Evolutionary conservation across 37 sponge, comb jelly and placozoan species (phyloP).

Genomic region (Cladorhizidae sp.): DNA sequence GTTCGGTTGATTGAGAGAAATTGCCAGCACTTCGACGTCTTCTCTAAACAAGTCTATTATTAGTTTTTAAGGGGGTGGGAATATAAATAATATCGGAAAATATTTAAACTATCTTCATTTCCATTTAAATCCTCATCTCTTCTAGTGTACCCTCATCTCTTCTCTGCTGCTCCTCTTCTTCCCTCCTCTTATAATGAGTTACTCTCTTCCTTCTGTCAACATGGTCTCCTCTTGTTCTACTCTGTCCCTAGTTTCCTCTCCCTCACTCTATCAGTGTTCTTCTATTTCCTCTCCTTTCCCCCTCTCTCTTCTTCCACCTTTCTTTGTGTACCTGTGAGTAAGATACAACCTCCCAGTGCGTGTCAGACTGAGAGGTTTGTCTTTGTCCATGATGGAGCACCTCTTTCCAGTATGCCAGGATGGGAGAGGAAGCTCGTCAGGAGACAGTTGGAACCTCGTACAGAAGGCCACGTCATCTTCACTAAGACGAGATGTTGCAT

Average conservation of each 20-base stretch:
- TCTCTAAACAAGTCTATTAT: too few species aligned
- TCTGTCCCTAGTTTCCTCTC: not conserved
- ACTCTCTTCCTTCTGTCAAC: not conserved
- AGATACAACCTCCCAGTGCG: constrained; percentile 77
- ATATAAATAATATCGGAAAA: too few species aligned
- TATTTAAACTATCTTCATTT: not conserved
- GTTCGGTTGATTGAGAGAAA: too few species aligned
- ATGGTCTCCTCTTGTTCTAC: not conserved
- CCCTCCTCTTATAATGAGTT: not conserved
- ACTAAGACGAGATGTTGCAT: not conserved
- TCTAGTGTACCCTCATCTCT: not conserved
- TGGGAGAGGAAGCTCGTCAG: constrained; percentile 49
- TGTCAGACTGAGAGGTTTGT: constrained; percentile 62
- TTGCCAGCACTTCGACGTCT: too few species aligned
- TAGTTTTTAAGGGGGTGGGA: not conserved
- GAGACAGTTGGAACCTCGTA: constrained; percentile 42
- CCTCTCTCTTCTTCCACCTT: not conserved
- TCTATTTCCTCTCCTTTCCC: not conserved
- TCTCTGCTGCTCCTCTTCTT: not conserved
- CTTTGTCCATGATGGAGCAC: constrained; percentile 69
- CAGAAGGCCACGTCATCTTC: constrained; percentile 58
- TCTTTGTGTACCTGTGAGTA: constrained; percentile 42
- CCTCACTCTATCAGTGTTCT: not conserved
- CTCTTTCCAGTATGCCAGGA: constrained; percentile 68
- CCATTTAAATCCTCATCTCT: not conserved